phyloP scores from a whole-genome alignment of 2,113 vertebrate species.

The Pachyramphus minor region DNA sequence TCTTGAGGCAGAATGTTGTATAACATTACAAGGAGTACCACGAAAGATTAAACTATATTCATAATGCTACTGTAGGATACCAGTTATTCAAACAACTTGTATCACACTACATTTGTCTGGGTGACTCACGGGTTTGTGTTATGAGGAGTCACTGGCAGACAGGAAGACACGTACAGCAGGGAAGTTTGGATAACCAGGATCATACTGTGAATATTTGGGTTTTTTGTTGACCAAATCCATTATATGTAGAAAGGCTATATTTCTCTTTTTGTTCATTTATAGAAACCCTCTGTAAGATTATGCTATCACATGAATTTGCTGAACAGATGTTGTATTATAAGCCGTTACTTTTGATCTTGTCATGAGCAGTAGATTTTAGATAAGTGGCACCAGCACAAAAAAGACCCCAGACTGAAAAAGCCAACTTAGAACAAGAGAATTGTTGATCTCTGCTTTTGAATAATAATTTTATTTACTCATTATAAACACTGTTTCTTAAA shows the following conservation, averaged over 20 bases:
- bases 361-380: neutral
- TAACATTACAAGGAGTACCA: neutral
- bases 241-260: neutral
- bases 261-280: slow-evolving; percentile 13
- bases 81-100: neutral
- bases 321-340: slow-evolving; percentile 1
- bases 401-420: neutral
- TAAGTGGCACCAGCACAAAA: neutral
- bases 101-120: neutral
- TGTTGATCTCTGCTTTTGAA: neutral
- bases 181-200: slow-evolving; percentile 10
- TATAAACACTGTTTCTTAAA: neutral
- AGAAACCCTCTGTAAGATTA: neutral
- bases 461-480: neutral
- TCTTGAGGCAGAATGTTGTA: neutral
- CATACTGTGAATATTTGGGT: neutral
- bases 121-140: neutral
- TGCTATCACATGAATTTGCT: neutral
- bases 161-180: neutral
- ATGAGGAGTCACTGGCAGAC: neutral
- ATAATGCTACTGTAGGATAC: neutral
- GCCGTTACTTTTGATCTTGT: neutral
- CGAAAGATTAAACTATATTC: neutral
- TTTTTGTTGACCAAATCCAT: neutral
- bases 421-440: neutral